Percentiles rank a stretch among this genome's conserved stretches.
These are phyloP conservation scores for Caenorhabditis macrosperma DNA, from an alignment of 2,888 invertebrate genomes.

Conservation along the genomic window DNA sequence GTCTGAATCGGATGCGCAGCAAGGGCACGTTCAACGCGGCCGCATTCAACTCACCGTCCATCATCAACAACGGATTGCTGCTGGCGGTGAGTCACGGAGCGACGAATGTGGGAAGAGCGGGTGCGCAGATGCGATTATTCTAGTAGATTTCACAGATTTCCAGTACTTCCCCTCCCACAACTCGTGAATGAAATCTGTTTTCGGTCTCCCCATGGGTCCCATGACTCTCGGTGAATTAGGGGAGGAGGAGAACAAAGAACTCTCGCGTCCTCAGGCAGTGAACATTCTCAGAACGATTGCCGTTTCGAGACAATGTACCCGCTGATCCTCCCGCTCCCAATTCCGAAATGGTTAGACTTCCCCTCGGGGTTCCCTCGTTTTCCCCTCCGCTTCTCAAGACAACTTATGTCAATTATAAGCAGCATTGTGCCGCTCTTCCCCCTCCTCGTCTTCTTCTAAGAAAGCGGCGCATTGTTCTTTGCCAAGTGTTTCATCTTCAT, in stretches of 20 bases:
- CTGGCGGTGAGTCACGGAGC: conserved; percentile 47
- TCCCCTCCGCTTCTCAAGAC: background rate
- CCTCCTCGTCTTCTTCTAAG: too few relatives aligned
- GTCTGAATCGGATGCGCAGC: conserved; percentile 58
- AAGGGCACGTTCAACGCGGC: conserved; percentile 57
- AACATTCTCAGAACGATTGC: too few relatives aligned
- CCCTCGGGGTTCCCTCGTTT: too few relatives aligned
- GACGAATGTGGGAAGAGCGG: background rate
- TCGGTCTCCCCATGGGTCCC: background rate
- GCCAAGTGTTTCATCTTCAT: conserved; percentile 4
- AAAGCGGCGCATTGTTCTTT: background rate
- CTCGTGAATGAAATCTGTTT: conserved; percentile 12
- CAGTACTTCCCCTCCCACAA: too few relatives aligned
- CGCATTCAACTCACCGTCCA: conserved; percentile 48
- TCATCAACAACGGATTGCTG: conserved; percentile 56
- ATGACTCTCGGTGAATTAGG: conserved; percentile 3
- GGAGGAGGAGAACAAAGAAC: conserved; percentile 1
- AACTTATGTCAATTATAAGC: conserved; percentile 22
- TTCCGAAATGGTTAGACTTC: too few relatives aligned
- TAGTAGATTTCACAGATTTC: conserved; percentile 9
- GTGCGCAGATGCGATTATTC: conserved; percentile 26
- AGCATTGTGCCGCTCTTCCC: too few relatives aligned
- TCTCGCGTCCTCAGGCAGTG: too few relatives aligned
- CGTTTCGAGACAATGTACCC: too few relatives aligned
- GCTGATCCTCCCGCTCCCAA: too few relatives aligned